Evolutionary conservation across 2,113 vertebrate genomes (phyloP).

Genomic region (Bubo bubo): DNA sequence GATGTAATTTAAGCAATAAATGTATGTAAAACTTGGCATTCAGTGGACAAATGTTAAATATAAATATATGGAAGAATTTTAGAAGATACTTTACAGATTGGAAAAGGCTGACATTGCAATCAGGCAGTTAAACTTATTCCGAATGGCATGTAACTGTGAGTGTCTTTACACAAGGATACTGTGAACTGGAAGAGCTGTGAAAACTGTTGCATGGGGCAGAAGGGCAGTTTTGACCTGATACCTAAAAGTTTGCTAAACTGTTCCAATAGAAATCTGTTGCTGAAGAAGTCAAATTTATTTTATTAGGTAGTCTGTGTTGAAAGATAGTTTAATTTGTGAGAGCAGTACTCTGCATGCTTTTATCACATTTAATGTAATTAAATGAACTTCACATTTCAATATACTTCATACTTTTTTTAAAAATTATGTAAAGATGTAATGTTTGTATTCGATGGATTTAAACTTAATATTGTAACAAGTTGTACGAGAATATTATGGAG

Average conservation of each 20-base stretch:
- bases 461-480: neutral
- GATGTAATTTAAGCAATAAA: neutral
- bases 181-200: neutral
- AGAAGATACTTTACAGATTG: neutral
- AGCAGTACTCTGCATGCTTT: neutral
- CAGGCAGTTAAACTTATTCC: neutral
- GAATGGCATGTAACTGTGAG: neutral
- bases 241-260: neutral
- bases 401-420: neutral
- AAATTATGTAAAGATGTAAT: neutral
- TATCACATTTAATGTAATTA: neutral
- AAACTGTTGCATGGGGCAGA: neutral
- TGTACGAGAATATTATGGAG: neutral
- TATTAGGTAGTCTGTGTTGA: neutral
- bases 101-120: neutral
- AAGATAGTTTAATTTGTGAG: neutral
- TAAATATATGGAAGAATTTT: neutral
- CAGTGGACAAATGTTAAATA: neutral
- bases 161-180: neutral
- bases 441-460: neutral
- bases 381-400: neutral
- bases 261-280: neutral
- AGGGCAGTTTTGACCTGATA: neutral
- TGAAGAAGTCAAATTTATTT: neutral
- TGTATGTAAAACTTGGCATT: neutral